Percentiles rank a stretch among this genome's conserved stretches.
Evolutionary conservation across 2,888 invertebrate species (phyloP).

Genomic region (Exocentrus adspersus): DNA sequence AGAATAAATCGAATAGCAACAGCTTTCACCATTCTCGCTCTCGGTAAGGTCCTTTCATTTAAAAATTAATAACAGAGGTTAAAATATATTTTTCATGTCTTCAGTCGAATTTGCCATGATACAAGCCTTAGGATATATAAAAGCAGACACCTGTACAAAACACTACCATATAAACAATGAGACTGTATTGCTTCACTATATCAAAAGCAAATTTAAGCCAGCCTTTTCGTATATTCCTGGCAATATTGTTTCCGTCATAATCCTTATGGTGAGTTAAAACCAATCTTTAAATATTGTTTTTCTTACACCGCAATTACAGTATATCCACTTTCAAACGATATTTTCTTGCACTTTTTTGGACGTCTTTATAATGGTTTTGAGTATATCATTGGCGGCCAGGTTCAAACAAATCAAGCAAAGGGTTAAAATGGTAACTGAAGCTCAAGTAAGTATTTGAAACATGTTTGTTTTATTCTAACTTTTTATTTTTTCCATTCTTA

Average conservation of each 20-base stretch:
- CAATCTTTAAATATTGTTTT: background rate
- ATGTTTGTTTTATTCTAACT: background rate
- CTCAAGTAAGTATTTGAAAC: conserved; percentile 35
- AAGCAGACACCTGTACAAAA: background rate
- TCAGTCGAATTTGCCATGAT: conserved; percentile 32
- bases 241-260: conserved; percentile 29
- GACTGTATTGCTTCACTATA: conserved; percentile 11
- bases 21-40: conserved; percentile 33
- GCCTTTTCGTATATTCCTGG: conserved; percentile 22
- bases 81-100: too few species aligned
- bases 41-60: conserved; percentile 36
- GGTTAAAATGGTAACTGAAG: conserved; percentile 33
- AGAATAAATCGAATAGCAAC: conserved; percentile 26
- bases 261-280: conserved; percentile 26
- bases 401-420: conserved; percentile 64
- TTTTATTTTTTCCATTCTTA: too few species aligned
- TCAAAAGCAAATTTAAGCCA: conserved; percentile 22
- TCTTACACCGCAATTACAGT: conserved; percentile 29
- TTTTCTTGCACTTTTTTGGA: conserved; percentile 78
- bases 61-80: too few species aligned
- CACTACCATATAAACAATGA: background rate
- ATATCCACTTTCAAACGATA: conserved; percentile 69
- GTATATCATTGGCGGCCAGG: conserved; percentile 72
- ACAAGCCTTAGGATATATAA: conserved; percentile 8
- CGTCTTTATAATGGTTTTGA: conserved; percentile 75